These are phyloP conservation scores for Oedothorax gibbosus DNA, from an alignment of 1,140 invertebrate species.

Conservation along the genomic window DNA sequence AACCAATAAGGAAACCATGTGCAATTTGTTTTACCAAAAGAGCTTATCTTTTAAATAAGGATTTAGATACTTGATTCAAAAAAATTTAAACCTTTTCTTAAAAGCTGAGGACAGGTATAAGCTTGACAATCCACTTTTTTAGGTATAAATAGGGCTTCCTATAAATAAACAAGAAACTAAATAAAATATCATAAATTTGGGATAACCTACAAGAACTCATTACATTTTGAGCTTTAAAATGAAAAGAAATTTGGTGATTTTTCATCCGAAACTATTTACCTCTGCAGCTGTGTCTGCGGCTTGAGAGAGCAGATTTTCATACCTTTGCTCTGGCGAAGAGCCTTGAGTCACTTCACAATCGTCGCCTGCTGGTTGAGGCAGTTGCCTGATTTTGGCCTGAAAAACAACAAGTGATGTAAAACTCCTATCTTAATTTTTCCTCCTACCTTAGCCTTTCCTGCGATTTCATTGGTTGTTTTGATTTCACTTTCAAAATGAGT, in stretches of 20 bases:
- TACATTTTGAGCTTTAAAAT: background rate
- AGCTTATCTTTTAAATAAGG: too few relatives aligned
- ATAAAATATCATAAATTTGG: background rate
- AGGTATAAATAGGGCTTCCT: slow-evolving; percentile 65
- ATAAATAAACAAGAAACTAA: slow-evolving; percentile 38
- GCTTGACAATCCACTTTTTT: slow-evolving; percentile 72
- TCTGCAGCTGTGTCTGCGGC: background rate
- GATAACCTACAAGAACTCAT: background rate
- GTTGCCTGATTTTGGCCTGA: slow-evolving; percentile 3
- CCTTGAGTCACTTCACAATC: background rate
- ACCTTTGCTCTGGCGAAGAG: slow-evolving; percentile 30
- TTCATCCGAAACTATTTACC: slow-evolving; percentile 10
- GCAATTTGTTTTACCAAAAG: too few relatives aligned
- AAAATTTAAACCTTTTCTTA: slow-evolving; percentile 72
- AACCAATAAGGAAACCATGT: too few relatives aligned
- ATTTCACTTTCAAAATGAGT: too few relatives aligned
- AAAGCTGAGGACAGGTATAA: slow-evolving; percentile 76
- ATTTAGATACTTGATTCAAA: background rate
- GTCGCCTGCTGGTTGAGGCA: slow-evolving; percentile 27
- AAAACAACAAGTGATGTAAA: background rate
- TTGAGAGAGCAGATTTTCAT: slow-evolving; percentile 21
- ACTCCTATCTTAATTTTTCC: too few relatives aligned
- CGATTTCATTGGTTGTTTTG: too few relatives aligned
- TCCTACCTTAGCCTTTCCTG: too few relatives aligned
- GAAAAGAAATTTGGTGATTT: too few relatives aligned